These are phyloP conservation scores for Otus scops DNA, from an alignment of 2,797 vertebrate genomes.

Conservation along the genomic window DNA sequence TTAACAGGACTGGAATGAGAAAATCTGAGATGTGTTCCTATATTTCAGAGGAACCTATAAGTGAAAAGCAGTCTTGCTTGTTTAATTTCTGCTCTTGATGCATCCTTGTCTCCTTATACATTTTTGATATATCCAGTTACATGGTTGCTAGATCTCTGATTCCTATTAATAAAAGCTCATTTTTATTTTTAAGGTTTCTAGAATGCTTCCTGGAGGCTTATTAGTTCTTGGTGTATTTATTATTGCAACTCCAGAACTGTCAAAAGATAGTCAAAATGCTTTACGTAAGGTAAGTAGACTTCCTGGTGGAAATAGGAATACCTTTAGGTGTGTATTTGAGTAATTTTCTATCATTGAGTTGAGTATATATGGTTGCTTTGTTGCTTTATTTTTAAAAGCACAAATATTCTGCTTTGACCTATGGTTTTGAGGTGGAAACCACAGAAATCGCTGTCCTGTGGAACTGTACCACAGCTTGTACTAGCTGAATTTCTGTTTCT, in stretches of 20 bases:
- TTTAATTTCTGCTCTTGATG: neutral
- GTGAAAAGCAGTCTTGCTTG: neutral
- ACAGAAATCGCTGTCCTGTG: neutral
- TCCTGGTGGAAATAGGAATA: neutral
- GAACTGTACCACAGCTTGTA: neutral
- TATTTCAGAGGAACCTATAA: neutral
- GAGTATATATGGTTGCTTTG: neutral
- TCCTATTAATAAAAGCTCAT: neutral
- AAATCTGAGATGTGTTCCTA: neutral
- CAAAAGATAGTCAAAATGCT: conserved; percentile 82
- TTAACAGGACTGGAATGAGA: neutral
- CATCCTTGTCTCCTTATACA: neutral
- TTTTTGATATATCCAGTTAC: neutral
- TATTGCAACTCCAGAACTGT: conserved; percentile 80
- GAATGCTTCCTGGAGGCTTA: conserved; percentile 94
- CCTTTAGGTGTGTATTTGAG: neutral
- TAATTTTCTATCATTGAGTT: neutral
- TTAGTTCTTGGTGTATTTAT: conserved; percentile 89
- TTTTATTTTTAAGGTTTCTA: conserved; percentile 81
- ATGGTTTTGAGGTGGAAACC: neutral
- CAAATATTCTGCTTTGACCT: neutral
- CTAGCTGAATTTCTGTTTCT: neutral
- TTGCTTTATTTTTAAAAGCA: neutral
- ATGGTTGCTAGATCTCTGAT: neutral
- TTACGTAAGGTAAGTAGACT: conserved; percentile 81